A percentile compares a stretch with the other conserved stretches of the same genome.
Evolutionary conservation across 2,797 vertebrate genomes (phyloP).

Genomic region (Podargus strigoides): DNA sequence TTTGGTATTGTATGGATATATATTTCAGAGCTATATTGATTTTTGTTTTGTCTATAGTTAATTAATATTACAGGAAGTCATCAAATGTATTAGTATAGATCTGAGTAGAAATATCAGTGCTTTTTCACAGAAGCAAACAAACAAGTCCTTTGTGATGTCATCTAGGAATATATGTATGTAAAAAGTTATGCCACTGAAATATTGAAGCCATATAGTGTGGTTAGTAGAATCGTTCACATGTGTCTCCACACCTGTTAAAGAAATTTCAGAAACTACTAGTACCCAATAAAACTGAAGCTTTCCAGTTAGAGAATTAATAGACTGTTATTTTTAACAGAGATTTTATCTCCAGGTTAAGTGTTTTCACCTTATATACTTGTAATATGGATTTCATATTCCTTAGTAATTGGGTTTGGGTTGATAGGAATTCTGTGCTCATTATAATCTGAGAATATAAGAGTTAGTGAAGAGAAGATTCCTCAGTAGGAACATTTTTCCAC

Average conservation of each 20-base stretch:
- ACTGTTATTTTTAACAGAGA: neutral
- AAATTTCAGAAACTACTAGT: neutral
- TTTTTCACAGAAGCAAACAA: conserved; percentile 9
- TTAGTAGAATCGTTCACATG: neutral
- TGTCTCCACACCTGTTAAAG: neutral
- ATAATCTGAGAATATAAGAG: conserved; percentile 5
- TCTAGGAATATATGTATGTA: neutral
- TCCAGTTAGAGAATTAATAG: neutral
- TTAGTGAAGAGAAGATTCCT: neutral
- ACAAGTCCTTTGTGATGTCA: neutral
- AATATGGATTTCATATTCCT: conserved; percentile 12
- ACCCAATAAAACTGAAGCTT: neutral
- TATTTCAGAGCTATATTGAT: conserved; percentile 68
- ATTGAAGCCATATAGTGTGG: neutral
- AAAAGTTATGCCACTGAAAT: neutral
- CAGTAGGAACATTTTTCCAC: conserved; percentile 26
- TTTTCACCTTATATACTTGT: conserved; percentile 35
- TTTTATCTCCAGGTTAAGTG: conserved; percentile 28
- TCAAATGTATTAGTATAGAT: conserved; percentile 35
- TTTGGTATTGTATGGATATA: conserved; percentile 26
- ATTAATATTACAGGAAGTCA: conserved; percentile 69
- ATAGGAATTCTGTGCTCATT: conserved; percentile 39
- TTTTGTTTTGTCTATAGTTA: conserved; percentile 59
- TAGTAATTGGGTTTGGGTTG: conserved; percentile 29
- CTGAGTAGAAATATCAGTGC: conserved; percentile 50